Conservation (phyloP, 2,113 vertebrate species). For the Melanerpes aurifrons region DNA sequence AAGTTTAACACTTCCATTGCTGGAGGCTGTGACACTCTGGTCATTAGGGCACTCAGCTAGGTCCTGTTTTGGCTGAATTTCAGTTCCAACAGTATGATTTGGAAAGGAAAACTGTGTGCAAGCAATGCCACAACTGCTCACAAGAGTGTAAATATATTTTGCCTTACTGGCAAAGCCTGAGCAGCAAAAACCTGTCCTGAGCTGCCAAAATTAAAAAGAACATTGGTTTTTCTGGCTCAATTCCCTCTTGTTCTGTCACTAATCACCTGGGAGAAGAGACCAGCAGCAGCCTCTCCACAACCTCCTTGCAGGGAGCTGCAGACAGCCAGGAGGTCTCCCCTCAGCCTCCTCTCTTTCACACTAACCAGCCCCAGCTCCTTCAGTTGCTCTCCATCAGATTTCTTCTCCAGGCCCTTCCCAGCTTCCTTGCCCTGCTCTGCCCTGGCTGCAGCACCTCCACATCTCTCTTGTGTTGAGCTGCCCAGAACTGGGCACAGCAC, state of each 20-base stretch:
- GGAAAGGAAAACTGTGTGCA: not conserved
- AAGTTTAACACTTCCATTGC: not conserved
- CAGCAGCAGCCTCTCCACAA: no score
- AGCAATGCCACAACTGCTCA: not conserved
- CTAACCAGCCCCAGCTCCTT: no score
- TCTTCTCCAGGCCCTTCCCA: no score
- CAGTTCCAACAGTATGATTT: not conserved
- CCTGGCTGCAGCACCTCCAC: no score
- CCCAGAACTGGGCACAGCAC: no score
- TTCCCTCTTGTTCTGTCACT: not conserved
- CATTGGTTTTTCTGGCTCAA: conserved; percentile 29
- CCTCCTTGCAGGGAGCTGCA: no score
- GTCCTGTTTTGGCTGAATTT: not conserved
- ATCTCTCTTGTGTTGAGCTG: no score
- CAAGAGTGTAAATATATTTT: no score
- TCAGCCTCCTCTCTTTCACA: no score
- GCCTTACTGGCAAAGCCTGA: conserved; percentile 59
- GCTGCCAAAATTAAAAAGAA: conserved; percentile 54
- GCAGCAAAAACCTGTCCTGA: conserved; percentile 55
- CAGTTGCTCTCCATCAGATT: no score
- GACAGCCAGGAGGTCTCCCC: no score
- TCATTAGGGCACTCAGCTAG: not conserved
- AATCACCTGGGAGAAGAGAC: not conserved
- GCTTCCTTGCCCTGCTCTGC: no score
- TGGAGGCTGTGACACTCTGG: not conserved